Evolutionary conservation across 2,888 invertebrate genomes (phyloP).

Genomic region (Campoplex nolae): DNA sequence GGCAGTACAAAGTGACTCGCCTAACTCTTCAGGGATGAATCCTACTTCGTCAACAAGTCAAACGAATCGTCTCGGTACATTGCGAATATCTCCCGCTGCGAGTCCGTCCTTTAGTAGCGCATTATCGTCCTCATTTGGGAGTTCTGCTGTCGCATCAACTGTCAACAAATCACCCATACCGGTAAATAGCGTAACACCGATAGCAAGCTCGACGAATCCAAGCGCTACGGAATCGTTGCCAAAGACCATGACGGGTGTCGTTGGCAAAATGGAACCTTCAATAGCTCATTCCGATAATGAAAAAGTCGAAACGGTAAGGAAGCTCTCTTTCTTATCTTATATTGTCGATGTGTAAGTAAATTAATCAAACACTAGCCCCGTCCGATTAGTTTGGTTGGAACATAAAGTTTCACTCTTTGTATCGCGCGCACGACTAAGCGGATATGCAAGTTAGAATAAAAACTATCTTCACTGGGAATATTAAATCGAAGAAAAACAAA

Average conservation of each 20-base stretch:
- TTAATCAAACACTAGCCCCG: no score
- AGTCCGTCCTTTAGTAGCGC: slow-evolving; percentile 83
- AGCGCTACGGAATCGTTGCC: slow-evolving; percentile 76
- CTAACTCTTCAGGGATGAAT: slow-evolving; percentile 38
- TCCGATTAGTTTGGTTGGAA: no score
- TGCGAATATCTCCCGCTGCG: slow-evolving; percentile 77
- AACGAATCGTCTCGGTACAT: slow-evolving; percentile 70
- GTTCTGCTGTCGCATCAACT: slow-evolving; percentile 72
- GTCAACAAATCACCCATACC: slow-evolving; percentile 79
- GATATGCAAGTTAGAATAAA: no score
- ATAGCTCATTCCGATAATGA: slow-evolving; percentile 42
- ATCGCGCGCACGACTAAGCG: no score
- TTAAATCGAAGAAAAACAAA: no score
- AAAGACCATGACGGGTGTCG: slow-evolving; percentile 72
- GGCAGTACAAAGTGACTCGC: slow-evolving; percentile 42
- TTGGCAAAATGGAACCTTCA: slow-evolving; percentile 60
- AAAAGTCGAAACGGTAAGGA: slow-evolving; percentile 57
- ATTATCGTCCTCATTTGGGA: slow-evolving; percentile 81
- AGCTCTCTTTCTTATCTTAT: neutral
- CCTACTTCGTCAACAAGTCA: slow-evolving; percentile 10
- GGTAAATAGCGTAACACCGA: slow-evolving; percentile 73
- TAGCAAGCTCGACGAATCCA: slow-evolving; percentile 76
- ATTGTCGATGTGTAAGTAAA: neutral
- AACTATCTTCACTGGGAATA: no score
- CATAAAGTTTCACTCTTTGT: no score